Conservation (phyloP, 2,113 vertebrate species). For the Otocyon megalotis region DNA sequence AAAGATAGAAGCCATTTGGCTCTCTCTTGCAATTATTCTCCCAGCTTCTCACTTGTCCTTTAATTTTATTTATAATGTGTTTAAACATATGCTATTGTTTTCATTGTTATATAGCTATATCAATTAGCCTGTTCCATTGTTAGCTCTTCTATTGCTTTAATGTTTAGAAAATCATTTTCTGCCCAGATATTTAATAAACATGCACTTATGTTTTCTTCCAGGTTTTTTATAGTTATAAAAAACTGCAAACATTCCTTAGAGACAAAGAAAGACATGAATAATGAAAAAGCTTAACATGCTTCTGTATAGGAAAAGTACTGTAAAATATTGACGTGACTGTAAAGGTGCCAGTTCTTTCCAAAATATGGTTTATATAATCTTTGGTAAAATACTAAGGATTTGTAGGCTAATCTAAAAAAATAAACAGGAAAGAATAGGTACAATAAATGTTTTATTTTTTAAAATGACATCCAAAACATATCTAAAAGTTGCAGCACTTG, state of each 20-base stretch:
- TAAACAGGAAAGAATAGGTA: neutral
- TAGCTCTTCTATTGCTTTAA: slow-evolving; percentile 1
- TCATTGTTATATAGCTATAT: neutral
- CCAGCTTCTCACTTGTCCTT: slow-evolving; percentile 19
- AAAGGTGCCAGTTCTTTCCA: neutral
- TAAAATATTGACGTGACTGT: neutral
- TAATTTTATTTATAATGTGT: slow-evolving; percentile 58
- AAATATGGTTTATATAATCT: neutral
- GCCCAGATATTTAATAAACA: slow-evolving; percentile 11
- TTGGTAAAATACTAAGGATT: neutral
- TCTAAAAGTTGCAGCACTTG: neutral
- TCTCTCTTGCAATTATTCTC: neutral
- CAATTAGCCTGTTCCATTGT: neutral
- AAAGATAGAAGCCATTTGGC: neutral
- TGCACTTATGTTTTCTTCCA: neutral
- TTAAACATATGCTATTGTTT: slow-evolving; percentile 22
- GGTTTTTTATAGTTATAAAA: neutral
- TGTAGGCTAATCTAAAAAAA: neutral
- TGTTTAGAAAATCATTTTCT: slow-evolving; percentile 45
- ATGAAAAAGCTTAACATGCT: neutral
- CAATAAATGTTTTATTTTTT: neutral
- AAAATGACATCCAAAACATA: neutral
- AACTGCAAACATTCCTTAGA: neutral
- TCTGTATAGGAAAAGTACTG: neutral
- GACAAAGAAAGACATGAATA: neutral